Evolutionary conservation across 2,113 vertebrate species (phyloP).

Genomic region (Phoenicopterus ruber): DNA sequence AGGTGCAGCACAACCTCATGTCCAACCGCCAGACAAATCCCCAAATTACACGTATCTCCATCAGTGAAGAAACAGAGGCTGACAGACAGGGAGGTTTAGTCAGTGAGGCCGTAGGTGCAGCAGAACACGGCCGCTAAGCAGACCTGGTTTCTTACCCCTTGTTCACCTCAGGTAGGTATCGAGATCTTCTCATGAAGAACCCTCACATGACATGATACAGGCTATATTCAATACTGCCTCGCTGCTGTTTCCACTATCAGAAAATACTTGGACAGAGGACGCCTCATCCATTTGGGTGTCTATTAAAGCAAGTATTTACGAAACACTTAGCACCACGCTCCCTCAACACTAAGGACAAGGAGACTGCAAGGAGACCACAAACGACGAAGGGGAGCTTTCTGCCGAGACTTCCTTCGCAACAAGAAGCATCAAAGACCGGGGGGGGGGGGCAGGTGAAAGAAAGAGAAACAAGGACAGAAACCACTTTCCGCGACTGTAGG

Average conservation of each 20-base stretch:
- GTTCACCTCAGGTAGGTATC: not conserved
- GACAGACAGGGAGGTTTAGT: fast-evolving
- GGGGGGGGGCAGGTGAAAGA: not conserved
- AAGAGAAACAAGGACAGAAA: not conserved
- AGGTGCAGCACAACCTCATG: not conserved
- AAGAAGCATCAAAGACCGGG: too few species aligned
- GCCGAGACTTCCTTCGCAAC: not conserved
- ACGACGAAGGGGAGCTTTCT: not conserved
- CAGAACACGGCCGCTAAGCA: fast-evolving
- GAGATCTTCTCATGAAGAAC: not conserved
- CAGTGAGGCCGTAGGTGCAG: not conserved
- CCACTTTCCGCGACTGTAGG: fast-evolving
- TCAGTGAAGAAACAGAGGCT: not conserved
- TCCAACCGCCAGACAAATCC: fast-evolving
- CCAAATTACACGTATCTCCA: fast-evolving
- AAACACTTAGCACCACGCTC: not conserved
- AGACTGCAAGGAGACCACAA: not conserved
- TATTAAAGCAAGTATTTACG: not conserved
- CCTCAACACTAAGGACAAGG: not conserved
- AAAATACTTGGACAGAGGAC: not conserved
- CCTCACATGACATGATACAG: not conserved
- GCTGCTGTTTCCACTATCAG: not conserved
- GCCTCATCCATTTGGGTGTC: too few species aligned
- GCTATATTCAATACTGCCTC: not conserved
- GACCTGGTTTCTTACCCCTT: not conserved